These are phyloP conservation scores for Dolichoris vasculosae DNA, from an alignment of 1,140 invertebrate genomes.

Conservation along the genomic window DNA sequence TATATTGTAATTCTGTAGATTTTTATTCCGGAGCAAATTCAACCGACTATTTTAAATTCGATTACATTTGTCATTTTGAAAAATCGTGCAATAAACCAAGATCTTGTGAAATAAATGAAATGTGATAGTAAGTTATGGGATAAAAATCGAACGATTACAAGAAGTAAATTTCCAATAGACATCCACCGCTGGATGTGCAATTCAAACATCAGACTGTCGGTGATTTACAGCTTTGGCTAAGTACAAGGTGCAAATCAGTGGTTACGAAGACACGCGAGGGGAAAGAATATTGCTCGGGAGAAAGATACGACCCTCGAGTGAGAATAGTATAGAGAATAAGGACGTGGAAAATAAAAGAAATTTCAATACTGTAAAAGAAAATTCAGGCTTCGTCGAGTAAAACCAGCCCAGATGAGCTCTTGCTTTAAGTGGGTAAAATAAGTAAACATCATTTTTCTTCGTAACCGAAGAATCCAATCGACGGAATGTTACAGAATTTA, in stretches of 20 bases:
- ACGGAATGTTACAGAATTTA: not conserved
- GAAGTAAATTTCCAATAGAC: conserved; percentile 25
- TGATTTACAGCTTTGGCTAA: not conserved
- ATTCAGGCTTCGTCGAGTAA: conserved; percentile 10
- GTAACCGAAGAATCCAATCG: too few relatives aligned
- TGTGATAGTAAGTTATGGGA: not conserved
- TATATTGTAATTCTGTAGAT: not conserved
- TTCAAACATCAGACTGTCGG: not conserved
- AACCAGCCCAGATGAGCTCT: not conserved
- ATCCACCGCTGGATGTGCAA: not conserved
- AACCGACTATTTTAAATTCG: not conserved
- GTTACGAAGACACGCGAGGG: not conserved
- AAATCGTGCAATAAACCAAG: not conserved
- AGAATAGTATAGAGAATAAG: not conserved
- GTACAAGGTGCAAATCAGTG: not conserved
- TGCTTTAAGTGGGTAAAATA: conserved; percentile 30
- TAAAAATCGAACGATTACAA: conserved; percentile 27
- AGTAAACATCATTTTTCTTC: conserved; percentile 33
- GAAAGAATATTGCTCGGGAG: not conserved
- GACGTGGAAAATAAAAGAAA: conserved; percentile 8
- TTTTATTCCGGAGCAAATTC: not conserved
- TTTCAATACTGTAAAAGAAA: too few relatives aligned
- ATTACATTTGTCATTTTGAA: not conserved
- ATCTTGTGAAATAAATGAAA: not conserved
- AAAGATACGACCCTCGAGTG: not conserved